Conservation (phyloP, 2,888 invertebrate species). For the Yponomeuta malinellus region DNA sequence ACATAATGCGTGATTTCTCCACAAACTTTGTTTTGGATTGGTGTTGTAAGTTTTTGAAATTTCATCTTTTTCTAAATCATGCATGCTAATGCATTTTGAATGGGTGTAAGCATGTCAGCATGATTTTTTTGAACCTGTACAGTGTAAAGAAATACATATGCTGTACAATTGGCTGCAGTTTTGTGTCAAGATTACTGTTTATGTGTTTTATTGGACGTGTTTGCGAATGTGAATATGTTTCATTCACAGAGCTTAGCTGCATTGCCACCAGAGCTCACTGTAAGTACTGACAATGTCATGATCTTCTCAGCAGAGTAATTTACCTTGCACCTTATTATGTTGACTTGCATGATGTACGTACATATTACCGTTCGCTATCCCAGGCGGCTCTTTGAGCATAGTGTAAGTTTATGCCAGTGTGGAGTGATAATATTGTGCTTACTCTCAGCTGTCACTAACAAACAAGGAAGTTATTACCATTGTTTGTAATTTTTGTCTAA, state of each 20-base stretch:
- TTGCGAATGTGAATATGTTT: conserved; percentile 70
- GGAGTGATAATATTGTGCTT: too few species aligned
- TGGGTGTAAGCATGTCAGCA: conserved; percentile 3
- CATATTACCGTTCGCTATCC: too few species aligned
- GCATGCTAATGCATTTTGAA: neutral
- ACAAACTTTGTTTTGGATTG: conserved; percentile 8
- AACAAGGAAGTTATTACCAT: too few species aligned
- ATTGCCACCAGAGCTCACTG: conserved; percentile 86
- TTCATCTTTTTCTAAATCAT: neutral
- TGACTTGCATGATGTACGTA: neutral
- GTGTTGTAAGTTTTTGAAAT: conserved; percentile 6
- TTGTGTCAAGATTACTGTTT: conserved; percentile 23
- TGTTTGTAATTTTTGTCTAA: too few species aligned
- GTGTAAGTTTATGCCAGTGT: too few species aligned
- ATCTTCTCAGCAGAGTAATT: conserved; percentile 16
- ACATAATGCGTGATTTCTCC: conserved; percentile 11
- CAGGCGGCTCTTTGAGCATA: too few species aligned
- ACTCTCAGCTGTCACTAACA: too few species aligned
- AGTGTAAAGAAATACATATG: neutral
- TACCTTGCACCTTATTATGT: conserved; percentile 5
- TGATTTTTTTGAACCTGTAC: conserved; percentile 12
- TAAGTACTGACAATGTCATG: conserved; percentile 73
- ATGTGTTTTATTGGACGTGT: conserved; percentile 27
- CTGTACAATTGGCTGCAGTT: conserved; percentile 16
- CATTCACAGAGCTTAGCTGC: conserved; percentile 88